Conservation (phyloP, 2,888 invertebrate genomes). For the Epiblema foenella region DNA sequence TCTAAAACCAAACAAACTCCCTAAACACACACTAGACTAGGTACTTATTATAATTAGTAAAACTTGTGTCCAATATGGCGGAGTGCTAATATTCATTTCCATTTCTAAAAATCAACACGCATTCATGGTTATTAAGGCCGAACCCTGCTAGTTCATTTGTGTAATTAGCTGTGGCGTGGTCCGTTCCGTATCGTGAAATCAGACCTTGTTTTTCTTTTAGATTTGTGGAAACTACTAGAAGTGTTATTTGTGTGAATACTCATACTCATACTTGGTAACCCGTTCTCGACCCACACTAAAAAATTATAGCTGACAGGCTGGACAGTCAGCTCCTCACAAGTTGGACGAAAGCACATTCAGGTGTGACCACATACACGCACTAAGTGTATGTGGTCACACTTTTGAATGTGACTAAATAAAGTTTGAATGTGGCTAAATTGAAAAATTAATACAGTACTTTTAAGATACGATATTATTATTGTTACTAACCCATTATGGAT, state of each 20-base stretch:
- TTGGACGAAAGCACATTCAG: too few relatives aligned
- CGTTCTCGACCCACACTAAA: too few relatives aligned
- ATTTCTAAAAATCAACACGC: conserved; percentile 50
- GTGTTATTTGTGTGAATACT: neutral
- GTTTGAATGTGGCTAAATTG: too few relatives aligned
- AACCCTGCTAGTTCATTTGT: conserved; percentile 63
- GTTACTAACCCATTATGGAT: too few relatives aligned
- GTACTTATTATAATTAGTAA: conserved; percentile 40
- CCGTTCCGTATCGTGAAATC: conserved; percentile 49
- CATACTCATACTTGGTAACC: too few relatives aligned
- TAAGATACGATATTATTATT: too few relatives aligned
- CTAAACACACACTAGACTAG: conserved; percentile 24
- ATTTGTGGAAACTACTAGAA: conserved; percentile 12
- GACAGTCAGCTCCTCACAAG: too few relatives aligned
- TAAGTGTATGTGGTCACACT: too few relatives aligned
- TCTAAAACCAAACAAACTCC: neutral
- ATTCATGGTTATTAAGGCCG: conserved; percentile 51
- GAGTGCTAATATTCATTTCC: conserved; percentile 41
- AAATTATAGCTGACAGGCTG: too few relatives aligned
- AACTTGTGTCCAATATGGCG: conserved; percentile 37
- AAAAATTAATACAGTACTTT: too few relatives aligned
- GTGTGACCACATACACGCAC: too few relatives aligned
- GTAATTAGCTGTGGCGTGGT: conserved; percentile 57
- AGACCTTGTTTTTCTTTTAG: conserved; percentile 32
- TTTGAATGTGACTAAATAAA: too few relatives aligned